phyloP scores from a whole-genome alignment of 2,888 invertebrate species.

The Lasioglossum malachurum region DNA sequence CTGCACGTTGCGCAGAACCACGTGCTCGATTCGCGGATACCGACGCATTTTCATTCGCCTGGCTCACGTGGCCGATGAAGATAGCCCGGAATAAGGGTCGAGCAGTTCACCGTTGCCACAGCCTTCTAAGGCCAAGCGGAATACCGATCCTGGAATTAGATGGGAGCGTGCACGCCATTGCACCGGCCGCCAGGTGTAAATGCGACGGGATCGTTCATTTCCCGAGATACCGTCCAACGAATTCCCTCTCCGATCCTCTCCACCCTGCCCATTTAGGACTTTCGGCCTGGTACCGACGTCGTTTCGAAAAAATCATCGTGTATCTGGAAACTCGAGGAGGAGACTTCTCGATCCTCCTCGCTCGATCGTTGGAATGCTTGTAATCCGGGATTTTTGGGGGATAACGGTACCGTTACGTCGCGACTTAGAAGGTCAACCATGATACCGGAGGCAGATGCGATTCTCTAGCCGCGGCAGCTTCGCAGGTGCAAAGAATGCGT shows the following conservation, averaged over 20 bases:
- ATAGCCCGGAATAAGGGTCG: constrained; percentile 65
- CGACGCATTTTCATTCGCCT: constrained; percentile 59
- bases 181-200: constrained; percentile 63
- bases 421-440: constrained; percentile 63
- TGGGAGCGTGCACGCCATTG: constrained; percentile 55
- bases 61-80: constrained; percentile 57
- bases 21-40: constrained; percentile 61
- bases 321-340: background rate
- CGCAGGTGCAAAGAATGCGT: constrained; percentile 62
- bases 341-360: background rate
- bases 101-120: constrained; percentile 42
- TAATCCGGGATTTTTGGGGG: constrained; percentile 24
- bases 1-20: constrained; percentile 42
- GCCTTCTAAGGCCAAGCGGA: constrained; percentile 69
- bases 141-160: constrained; percentile 72
- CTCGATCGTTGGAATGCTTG: constrained; percentile 13
- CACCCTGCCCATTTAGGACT: background rate
- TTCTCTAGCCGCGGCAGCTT: constrained; percentile 40
- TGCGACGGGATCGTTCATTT: constrained; percentile 57
- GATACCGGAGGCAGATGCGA: constrained; percentile 69
- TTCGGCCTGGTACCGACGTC: background rate
- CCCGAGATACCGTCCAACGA: constrained; percentile 45
- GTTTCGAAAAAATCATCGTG: background rate
- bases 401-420: constrained; percentile 38
- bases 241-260: background rate